Conservation (phyloP, 2,888 invertebrate species). For the Cyclophora albipunctata region DNA sequence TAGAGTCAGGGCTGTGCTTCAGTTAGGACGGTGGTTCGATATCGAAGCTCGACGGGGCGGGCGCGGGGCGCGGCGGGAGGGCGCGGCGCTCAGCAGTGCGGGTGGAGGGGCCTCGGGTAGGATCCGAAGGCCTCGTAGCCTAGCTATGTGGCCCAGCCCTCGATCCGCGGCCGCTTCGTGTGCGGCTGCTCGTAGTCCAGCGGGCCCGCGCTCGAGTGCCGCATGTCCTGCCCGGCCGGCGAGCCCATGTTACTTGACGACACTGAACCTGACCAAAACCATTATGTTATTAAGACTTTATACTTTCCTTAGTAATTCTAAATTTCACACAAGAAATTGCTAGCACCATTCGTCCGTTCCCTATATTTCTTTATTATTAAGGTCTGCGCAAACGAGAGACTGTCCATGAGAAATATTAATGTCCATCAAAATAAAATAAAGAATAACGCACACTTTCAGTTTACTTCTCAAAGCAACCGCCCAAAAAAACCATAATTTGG, state of each 20-base stretch:
- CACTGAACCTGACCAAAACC: conserved; percentile 80
- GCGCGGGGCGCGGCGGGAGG: conserved; percentile 24
- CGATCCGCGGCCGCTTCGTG: conserved; percentile 91
- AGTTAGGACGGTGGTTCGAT: conserved; percentile 33
- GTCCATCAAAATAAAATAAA: neutral
- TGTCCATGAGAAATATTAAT: too few species aligned
- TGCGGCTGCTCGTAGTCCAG: conserved; percentile 76
- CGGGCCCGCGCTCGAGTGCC: conserved; percentile 54
- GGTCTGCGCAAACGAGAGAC: too few species aligned
- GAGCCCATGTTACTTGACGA: conserved; percentile 90
- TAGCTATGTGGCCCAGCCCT: conserved; percentile 94
- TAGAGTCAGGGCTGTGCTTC: conserved; percentile 12
- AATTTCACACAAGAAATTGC: too few species aligned
- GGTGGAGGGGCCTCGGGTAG: conserved; percentile 68
- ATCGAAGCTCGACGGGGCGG: conserved; percentile 43
- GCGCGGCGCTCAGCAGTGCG: conserved; percentile 60
- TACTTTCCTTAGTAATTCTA: conserved; percentile 17
- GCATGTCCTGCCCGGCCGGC: conserved; percentile 76
- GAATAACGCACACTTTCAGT: neutral
- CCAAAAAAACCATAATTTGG: too few species aligned
- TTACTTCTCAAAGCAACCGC: too few species aligned
- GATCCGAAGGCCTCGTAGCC: conserved; percentile 68
- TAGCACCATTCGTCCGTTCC: too few species aligned
- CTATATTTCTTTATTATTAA: conserved; percentile 12
- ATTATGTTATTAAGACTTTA: neutral